These are phyloP conservation scores for Sminthurides aquaticus DNA, from an alignment of 2,888 invertebrate genomes.

Conservation along the genomic window DNA sequence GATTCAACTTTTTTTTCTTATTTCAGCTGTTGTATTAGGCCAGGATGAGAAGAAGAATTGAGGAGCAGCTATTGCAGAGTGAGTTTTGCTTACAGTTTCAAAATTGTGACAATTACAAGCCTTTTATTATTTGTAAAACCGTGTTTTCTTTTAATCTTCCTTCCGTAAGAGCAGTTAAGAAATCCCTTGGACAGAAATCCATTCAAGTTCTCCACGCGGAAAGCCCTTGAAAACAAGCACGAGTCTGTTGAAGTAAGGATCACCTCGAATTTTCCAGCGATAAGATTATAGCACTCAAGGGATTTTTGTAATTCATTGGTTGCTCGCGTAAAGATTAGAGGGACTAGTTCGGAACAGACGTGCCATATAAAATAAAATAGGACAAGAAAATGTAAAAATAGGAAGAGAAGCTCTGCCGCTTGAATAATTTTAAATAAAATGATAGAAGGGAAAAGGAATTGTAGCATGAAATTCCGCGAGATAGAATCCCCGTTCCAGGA, in stretches of 20 bases:
- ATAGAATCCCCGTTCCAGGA: too few relatives aligned
- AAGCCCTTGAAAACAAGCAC: too few relatives aligned
- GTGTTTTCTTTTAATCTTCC: too few relatives aligned
- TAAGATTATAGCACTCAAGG: neutral
- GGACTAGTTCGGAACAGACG: neutral
- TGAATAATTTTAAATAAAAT: neutral
- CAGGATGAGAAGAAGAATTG: too few relatives aligned
- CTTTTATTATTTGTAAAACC: too few relatives aligned
- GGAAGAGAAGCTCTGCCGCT: neutral
- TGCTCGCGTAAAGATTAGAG: neutral
- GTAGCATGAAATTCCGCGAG: neutral
- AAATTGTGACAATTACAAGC: too few relatives aligned
- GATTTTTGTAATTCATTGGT: neutral
- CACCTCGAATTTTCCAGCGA: neutral
- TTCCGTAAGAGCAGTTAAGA: too few relatives aligned
- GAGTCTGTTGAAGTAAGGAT: too few relatives aligned
- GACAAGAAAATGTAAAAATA: neutral
- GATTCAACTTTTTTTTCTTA: neutral
- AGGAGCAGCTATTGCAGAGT: too few relatives aligned
- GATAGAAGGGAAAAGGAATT: neutral
- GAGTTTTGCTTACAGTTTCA: too few relatives aligned
- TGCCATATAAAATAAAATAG: neutral
- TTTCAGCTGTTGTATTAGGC: neutral
- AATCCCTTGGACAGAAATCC: too few relatives aligned
- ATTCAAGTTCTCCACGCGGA: too few relatives aligned